Percentiles rank a stretch among this genome's conserved stretches.
These are phyloP conservation scores for Diplolepis rosae DNA, from an alignment of 2,888 invertebrate genomes.

Conservation along the genomic window DNA sequence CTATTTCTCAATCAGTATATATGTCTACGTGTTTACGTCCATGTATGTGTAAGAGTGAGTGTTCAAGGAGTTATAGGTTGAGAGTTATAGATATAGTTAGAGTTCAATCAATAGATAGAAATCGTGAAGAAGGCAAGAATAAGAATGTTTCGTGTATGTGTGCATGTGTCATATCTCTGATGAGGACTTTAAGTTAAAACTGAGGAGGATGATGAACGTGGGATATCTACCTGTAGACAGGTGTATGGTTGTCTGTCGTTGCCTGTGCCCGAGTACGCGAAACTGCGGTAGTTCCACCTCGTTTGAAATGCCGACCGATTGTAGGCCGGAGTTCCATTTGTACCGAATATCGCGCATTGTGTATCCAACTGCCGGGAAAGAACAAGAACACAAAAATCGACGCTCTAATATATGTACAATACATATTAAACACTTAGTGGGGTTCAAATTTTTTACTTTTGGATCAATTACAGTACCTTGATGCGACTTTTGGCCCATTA, in stretches of 20 bases:
- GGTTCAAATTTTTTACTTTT: not conserved
- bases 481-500: not conserved
- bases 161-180: slow-evolving; percentile 36
- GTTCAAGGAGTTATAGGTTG: not conserved
- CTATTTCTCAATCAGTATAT: not conserved
- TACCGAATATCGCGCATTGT: slow-evolving; percentile 98
- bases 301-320: slow-evolving; percentile 95
- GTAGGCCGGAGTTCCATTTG: slow-evolving; percentile 94
- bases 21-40: not conserved
- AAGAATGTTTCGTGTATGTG: slow-evolving; percentile 25
- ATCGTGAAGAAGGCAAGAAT: slow-evolving; percentile 21
- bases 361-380: slow-evolving; percentile 88
- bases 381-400: slow-evolving; percentile 74
- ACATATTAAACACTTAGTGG: slow-evolving; percentile 59
- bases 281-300: slow-evolving; percentile 98
- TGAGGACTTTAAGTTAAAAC: slow-evolving; percentile 49
- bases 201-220: slow-evolving; percentile 64
- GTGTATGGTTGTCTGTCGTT: slow-evolving; percentile 94
- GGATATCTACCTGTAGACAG: slow-evolving; percentile 91
- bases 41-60: not conserved
- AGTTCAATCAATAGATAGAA: not conserved
- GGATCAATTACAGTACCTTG: not conserved
- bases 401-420: slow-evolving; percentile 72
- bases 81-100: not conserved
- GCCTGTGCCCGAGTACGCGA: slow-evolving; percentile 96